Conservation (phyloP, 1,140 invertebrate genomes). For the Ceratina japonica region DNA sequence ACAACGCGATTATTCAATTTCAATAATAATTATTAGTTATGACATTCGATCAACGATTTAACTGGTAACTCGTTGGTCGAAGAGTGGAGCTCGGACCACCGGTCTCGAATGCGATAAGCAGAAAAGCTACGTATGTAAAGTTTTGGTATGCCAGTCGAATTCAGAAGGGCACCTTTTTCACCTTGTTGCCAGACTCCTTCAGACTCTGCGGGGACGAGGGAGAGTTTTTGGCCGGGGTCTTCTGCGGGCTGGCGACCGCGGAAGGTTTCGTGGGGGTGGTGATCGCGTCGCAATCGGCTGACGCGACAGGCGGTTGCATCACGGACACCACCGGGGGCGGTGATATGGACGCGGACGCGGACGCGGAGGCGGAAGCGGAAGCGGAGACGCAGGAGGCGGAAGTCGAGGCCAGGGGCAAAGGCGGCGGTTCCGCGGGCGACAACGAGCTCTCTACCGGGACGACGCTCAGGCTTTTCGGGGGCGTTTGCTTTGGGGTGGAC, state of each 20-base stretch:
- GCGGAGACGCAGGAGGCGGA: slow-evolving; percentile 65
- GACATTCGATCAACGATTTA: too few relatives aligned
- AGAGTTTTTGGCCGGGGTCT: slow-evolving; percentile 78
- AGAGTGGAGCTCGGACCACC: too few relatives aligned
- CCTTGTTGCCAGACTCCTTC: slow-evolving; percentile 81
- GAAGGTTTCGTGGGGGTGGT: slow-evolving; percentile 74
- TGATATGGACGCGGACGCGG: slow-evolving; percentile 64
- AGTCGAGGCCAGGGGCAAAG: slow-evolving; percentile 79
- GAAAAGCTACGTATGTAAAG: slow-evolving; percentile 48
- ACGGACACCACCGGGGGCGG: slow-evolving; percentile 79
- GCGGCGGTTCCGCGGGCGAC: slow-evolving; percentile 77
- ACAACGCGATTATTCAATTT: too few relatives aligned
- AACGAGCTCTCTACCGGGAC: slow-evolving; percentile 76
- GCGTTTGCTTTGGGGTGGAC: slow-evolving; percentile 80
- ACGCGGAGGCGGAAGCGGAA: slow-evolving; percentile 73
- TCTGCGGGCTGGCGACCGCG: slow-evolving; percentile 72
- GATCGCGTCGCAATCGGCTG: slow-evolving; percentile 71
- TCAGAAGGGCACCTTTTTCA: slow-evolving; percentile 82
- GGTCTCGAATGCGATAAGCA: slow-evolving; percentile 22
- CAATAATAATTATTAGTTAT: not conserved
- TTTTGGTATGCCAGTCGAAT: not conserved
- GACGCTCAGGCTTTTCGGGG: slow-evolving; percentile 76
- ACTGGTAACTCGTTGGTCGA: too few relatives aligned
- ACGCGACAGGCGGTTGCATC: slow-evolving; percentile 69
- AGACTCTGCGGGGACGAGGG: slow-evolving; percentile 81